Percentiles rank a stretch among this genome's conserved stretches.
Evolutionary conservation across 1,140 invertebrate genomes (phyloP).

Genomic region (Eufriesea mexicana): DNA sequence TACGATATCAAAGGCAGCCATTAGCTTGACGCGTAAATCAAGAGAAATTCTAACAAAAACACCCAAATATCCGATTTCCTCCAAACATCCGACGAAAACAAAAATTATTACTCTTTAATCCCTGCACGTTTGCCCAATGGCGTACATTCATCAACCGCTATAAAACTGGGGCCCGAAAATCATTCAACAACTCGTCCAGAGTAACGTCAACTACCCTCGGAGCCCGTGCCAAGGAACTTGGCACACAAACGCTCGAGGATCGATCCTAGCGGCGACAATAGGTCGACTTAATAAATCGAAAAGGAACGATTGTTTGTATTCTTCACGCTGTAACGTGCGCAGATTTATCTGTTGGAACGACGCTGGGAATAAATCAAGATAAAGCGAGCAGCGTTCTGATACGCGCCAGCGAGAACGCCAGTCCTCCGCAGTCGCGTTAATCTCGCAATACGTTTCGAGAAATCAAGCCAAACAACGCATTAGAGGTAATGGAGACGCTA

Average conservation of each 20-base stretch:
- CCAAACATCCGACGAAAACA: too few species aligned
- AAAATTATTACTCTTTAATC: too few species aligned
- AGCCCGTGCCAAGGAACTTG: slow-evolving; percentile 19
- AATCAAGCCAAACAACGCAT: slow-evolving; percentile 8
- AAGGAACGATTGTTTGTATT: not conserved
- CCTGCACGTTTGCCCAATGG: too few species aligned
- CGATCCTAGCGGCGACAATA: slow-evolving; percentile 33
- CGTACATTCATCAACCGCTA: not conserved
- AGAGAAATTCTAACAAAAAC: too few species aligned
- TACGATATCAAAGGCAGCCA: too few species aligned
- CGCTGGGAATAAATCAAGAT: slow-evolving; percentile 56
- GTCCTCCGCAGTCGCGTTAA: not conserved
- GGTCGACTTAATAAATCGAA: slow-evolving; percentile 18
- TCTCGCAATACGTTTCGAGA: slow-evolving; percentile 22
- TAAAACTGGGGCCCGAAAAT: not conserved
- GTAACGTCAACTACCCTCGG: not conserved
- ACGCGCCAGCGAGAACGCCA: not conserved
- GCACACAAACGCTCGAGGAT: not conserved
- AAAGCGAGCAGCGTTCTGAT: slow-evolving; percentile 6
- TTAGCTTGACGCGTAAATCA: too few species aligned
- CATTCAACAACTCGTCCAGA: not conserved
- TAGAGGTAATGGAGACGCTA: not conserved
- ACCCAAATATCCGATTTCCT: too few species aligned
- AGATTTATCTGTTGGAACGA: slow-evolving; percentile 49
- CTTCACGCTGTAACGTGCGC: not conserved